These are phyloP conservation scores for Lutjanus erythropterus DNA, from an alignment of 2,113 vertebrate species.

Conservation along the genomic window DNA sequence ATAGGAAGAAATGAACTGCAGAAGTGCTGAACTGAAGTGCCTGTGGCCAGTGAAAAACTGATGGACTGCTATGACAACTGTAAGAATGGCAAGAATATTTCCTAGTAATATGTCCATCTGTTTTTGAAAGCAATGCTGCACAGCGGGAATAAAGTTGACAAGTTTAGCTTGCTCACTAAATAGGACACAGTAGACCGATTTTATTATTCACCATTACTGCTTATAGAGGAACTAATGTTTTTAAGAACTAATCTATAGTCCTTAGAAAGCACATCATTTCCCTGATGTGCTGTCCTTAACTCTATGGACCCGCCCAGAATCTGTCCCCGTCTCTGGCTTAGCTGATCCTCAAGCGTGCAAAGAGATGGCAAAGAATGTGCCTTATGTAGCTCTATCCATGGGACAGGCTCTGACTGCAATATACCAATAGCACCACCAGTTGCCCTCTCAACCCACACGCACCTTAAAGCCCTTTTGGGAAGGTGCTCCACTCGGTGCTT, in stretches of 20 bases:
- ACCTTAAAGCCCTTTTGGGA: constrained; percentile 24
- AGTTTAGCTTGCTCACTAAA: constrained; percentile 42
- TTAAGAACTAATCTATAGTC: constrained; percentile 42
- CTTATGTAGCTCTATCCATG: constrained; percentile 61
- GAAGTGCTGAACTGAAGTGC: constrained; percentile 35
- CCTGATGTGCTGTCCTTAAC: constrained; percentile 59
- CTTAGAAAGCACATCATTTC: constrained; percentile 48
- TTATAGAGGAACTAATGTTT: constrained; percentile 43
- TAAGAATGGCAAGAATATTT: constrained; percentile 24
- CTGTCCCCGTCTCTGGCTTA: constrained; percentile 43
- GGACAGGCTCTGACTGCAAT: constrained; percentile 68
- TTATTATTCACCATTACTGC: constrained; percentile 46
- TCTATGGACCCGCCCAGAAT: constrained; percentile 46
- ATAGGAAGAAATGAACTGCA: constrained; percentile 9
- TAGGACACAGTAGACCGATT: constrained; percentile 46
- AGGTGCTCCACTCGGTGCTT: constrained; percentile 65
- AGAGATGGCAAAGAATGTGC: constrained; percentile 61
- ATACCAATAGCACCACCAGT: constrained; percentile 55
- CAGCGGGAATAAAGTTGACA: constrained; percentile 52
- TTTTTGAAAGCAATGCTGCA: constrained; percentile 4
- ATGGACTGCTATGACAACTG: constrained; percentile 41
- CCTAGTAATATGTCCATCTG: background rate
- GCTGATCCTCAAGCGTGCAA: constrained; percentile 59
- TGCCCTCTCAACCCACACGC: constrained; percentile 56
- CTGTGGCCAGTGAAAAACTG: constrained; percentile 28